A percentile compares a stretch with the other conserved stretches of the same genome.
phyloP scores from a whole-genome alignment of 2,797 vertebrate species.

The Basileuterus tristriatus region DNA sequence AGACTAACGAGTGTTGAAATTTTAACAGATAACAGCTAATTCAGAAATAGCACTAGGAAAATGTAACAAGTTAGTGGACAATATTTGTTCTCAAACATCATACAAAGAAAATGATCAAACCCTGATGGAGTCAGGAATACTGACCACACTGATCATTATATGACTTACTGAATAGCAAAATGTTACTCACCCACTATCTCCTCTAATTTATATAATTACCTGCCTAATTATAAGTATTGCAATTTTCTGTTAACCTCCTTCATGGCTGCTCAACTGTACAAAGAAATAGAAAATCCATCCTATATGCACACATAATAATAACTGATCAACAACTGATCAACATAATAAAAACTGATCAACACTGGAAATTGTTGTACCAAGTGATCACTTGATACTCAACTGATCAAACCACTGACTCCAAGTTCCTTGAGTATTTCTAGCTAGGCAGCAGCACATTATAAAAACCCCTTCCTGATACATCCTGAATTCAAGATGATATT shows the following conservation, averaged over 20 bases:
- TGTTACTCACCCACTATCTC: not conserved
- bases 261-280: not conserved
- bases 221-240: not conserved
- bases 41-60: not conserved
- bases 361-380: not conserved
- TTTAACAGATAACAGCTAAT: not conserved
- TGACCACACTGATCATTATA: not conserved
- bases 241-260: not conserved
- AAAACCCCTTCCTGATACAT: not conserved
- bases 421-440: not conserved
- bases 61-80: not conserved
- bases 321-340: not conserved
- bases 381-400: not conserved
- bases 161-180: not conserved
- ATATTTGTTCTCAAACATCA: not conserved
- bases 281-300: not conserved
- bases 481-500: not conserved
- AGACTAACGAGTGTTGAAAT: not conserved
- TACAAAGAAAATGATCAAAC: not conserved
- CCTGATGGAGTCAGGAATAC: not conserved
- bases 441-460: not conserved
- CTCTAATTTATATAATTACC: not conserved
- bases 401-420: not conserved
- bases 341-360: not conserved
- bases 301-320: not conserved